A percentile compares a stretch with the other conserved stretches of the same genome.
These are phyloP conservation scores for Dicrostonyx torquatus DNA, from an alignment of 2,797 vertebrate genomes.

Conservation along the genomic window DNA sequence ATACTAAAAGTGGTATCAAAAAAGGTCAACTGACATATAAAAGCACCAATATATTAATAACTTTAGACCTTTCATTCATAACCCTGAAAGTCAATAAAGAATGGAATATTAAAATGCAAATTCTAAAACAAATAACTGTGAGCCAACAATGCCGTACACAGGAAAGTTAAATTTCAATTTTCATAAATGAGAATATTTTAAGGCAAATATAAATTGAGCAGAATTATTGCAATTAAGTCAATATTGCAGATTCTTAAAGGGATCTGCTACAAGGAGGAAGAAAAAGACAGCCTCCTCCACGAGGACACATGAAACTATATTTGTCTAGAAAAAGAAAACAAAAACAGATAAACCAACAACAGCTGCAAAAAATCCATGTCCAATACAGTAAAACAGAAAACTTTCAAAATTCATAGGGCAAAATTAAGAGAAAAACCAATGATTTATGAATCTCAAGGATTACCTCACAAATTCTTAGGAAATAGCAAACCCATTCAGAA, in stretches of 20 bases:
- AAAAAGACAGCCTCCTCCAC: neutral
- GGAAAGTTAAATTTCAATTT: neutral
- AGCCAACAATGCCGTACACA: neutral
- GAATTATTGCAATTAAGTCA: neutral
- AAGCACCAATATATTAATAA: neutral
- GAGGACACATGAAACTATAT: neutral
- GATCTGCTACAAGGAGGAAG: neutral
- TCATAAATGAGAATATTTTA: neutral
- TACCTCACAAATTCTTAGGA: neutral
- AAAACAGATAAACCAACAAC: neutral
- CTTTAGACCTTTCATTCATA: neutral
- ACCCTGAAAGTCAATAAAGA: neutral
- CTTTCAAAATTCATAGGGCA: neutral
- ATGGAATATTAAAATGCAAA: neutral
- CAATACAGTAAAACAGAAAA: neutral
- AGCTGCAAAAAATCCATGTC: neutral
- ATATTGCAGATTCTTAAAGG: neutral
- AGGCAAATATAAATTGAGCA: neutral
- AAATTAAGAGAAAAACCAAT: neutral
- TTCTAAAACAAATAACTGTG: neutral
- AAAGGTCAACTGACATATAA: neutral
- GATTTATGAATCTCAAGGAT: neutral
- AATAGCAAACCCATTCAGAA: neutral
- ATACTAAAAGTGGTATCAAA: neutral
- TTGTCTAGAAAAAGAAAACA: neutral